These are phyloP conservation scores for Dryocosmus kuriphilus DNA, from an alignment of 2,888 invertebrate species.

Conservation along the genomic window DNA sequence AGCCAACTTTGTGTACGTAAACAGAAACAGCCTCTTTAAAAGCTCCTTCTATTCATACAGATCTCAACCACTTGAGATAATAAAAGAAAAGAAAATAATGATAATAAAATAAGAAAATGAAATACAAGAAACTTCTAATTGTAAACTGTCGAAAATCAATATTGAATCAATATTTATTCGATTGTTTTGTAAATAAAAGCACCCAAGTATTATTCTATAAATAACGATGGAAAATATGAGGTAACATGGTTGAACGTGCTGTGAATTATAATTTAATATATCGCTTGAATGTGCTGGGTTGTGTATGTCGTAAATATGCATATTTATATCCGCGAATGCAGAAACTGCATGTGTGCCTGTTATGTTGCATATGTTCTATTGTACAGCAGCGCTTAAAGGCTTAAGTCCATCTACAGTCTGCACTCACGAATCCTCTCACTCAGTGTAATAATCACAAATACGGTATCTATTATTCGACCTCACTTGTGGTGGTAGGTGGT, in stretches of 20 bases:
- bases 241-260: conserved; percentile 62
- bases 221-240: conserved; percentile 67
- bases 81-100: too few species aligned
- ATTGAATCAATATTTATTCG: too few species aligned
- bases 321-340: conserved; percentile 13
- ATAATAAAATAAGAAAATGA: too few species aligned
- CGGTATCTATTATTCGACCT: conserved; percentile 64
- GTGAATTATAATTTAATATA: conserved; percentile 68
- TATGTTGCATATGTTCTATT: not conserved
- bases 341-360: not conserved
- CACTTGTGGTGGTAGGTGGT: conserved; percentile 69
- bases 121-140: too few species aligned
- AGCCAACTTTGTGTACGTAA: conserved; percentile 49
- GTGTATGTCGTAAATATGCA: not conserved
- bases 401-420: not conserved
- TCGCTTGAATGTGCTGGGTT: conserved; percentile 27
- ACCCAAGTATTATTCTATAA: too few species aligned
- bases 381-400: conserved; percentile 21
- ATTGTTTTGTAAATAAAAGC: too few species aligned
- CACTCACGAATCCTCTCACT: conserved; percentile 8
- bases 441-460: conserved; percentile 49
- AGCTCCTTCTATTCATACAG: conserved; percentile 4
- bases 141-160: too few species aligned
- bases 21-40: not conserved
- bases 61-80: not conserved